Conservation (phyloP, 2,888 invertebrate species). For the Dynastes maya region DNA sequence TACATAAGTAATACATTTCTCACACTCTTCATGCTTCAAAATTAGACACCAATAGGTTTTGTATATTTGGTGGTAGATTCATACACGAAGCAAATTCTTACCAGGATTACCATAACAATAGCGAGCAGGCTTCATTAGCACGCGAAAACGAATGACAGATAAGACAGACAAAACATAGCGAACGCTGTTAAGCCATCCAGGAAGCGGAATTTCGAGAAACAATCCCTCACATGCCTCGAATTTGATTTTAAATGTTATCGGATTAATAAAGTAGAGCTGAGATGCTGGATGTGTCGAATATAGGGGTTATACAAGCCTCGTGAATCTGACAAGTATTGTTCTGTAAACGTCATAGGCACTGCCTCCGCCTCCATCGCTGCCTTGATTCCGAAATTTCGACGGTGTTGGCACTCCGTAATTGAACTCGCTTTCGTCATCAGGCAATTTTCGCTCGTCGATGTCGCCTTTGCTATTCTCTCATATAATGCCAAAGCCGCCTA, state of each 20-base stretch:
- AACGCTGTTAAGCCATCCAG: too few species aligned
- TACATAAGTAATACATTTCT: too few species aligned
- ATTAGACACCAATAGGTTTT: too few species aligned
- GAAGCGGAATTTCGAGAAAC: too few species aligned
- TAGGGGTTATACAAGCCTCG: slow-evolving; percentile 34
- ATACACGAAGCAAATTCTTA: too few species aligned
- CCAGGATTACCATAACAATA: too few species aligned
- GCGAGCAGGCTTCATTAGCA: too few species aligned
- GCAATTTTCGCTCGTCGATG: slow-evolving; percentile 53
- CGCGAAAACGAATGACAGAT: too few species aligned
- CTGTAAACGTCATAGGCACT: slow-evolving; percentile 60
- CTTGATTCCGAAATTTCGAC: slow-evolving; percentile 59
- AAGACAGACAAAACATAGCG: too few species aligned
- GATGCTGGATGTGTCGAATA: slow-evolving; percentile 3
- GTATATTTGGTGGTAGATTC: too few species aligned
- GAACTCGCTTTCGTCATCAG: slow-evolving; percentile 56
- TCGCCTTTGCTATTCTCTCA: background rate
- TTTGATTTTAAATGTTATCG: background rate
- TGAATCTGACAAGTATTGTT: slow-evolving; percentile 65
- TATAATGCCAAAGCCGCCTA: background rate
- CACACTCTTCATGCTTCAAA: too few species aligned
- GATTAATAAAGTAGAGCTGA: slow-evolving; percentile 2
- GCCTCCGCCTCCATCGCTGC: slow-evolving; percentile 43
- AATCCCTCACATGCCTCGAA: too few species aligned
- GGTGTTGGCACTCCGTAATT: slow-evolving; percentile 53